phyloP scores from a whole-genome alignment of 2,797 vertebrate species.

The Tenualosa thibaudeaui region DNA sequence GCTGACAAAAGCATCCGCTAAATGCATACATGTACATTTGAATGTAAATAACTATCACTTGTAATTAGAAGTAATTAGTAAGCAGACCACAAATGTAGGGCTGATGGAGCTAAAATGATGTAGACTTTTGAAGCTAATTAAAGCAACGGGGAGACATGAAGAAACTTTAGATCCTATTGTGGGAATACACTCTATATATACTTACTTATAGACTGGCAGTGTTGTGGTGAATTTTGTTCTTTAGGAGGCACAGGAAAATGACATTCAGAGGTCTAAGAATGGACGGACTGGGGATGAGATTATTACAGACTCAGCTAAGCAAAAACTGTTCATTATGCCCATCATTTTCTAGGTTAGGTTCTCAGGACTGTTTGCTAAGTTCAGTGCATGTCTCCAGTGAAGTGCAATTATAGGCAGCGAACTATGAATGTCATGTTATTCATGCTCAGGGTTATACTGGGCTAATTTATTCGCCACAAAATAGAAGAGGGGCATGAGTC shows the following conservation, averaged over 20 bases:
- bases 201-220: not conserved
- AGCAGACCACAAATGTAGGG: not conserved
- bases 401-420: not conserved
- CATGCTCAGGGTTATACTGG: constrained; percentile 4
- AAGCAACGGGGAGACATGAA: not conserved
- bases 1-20: no score
- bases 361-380: not conserved
- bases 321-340: not conserved
- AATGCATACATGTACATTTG: no score
- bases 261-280: not conserved
- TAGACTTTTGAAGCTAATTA: not conserved
- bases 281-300: not conserved
- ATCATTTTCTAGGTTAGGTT: not conserved
- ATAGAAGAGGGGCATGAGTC: not conserved
- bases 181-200: not conserved
- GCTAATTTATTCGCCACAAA: constrained; percentile 2
- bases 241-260: not conserved
- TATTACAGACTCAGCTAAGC: not conserved
- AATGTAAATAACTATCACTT: not conserved
- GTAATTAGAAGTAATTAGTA: not conserved
- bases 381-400: not conserved
- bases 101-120: not conserved
- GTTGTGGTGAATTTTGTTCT: not conserved
- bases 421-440: not conserved
- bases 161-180: not conserved